Percentiles rank a stretch among this genome's conserved stretches.
phyloP scores from a whole-genome alignment of 2,797 vertebrate genomes.

The Eupleurogrammus muticus region DNA sequence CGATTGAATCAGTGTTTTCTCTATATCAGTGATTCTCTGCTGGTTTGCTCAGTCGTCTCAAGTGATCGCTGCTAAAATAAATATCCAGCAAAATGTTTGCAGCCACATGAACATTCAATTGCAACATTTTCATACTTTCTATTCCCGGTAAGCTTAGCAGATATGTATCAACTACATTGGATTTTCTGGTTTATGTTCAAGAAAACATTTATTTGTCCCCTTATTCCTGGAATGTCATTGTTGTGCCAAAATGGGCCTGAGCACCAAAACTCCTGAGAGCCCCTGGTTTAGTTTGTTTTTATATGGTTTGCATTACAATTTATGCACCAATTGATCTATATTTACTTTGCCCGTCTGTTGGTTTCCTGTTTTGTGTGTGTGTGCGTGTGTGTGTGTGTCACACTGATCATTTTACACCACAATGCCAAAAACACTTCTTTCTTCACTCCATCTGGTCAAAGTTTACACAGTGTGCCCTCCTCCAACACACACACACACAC shows the following conservation, averaged over 20 bases:
- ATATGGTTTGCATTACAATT: conserved; percentile 27
- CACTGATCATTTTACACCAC: conserved; percentile 50
- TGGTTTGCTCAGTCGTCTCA: conserved; percentile 22
- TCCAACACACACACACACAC: conserved; percentile 45
- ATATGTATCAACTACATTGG: conserved; percentile 11
- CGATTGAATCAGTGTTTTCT: conserved; percentile 34
- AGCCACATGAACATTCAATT: conserved; percentile 23
- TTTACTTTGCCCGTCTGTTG: conserved; percentile 48
- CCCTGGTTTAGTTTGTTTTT: conserved; percentile 26
- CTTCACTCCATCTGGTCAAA: conserved; percentile 69
- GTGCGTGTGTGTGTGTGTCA: conserved; percentile 36
- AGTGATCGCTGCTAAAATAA: conserved; percentile 39
- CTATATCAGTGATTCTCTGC: conserved; percentile 25
- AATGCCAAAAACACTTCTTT: conserved; percentile 43
- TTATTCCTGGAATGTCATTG: conserved; percentile 10
- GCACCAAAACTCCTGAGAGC: conserved; percentile 18
- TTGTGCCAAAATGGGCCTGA: conserved; percentile 27
- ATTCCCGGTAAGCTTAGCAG: background rate
- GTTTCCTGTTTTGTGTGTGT: conserved; percentile 45
- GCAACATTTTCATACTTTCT: conserved; percentile 5
- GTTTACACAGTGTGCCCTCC: conserved; percentile 54
- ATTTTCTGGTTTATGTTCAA: conserved; percentile 25
- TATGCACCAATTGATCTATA: conserved; percentile 45
- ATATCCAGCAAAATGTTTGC: conserved; percentile 11
- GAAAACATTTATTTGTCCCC: conserved; percentile 38